These are phyloP conservation scores for Ctenodactylus gundi DNA, from an alignment of 2,113 vertebrate genomes.

Conservation along the genomic window DNA sequence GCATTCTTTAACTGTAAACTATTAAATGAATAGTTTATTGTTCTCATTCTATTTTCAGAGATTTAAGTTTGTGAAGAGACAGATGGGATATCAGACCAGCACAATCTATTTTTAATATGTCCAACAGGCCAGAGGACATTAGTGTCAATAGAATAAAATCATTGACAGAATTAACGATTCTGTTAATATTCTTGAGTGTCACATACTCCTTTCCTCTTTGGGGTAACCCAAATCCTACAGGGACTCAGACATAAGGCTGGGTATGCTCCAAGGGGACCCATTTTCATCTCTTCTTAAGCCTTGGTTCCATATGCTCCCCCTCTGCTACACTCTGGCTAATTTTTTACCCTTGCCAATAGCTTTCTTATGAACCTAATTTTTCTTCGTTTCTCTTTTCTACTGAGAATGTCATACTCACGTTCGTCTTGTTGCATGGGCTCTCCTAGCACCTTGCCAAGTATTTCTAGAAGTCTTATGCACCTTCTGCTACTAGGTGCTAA, in stretches of 20 bases:
- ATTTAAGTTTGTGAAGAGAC: neutral
- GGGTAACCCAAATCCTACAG: neutral
- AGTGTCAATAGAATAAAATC: neutral
- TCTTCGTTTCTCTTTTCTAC: neutral
- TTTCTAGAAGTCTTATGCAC: neutral
- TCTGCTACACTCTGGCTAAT: neutral
- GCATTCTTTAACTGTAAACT: neutral
- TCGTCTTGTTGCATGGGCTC: neutral
- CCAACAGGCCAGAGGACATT: neutral
- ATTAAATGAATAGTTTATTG: neutral
- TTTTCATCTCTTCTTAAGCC: neutral
- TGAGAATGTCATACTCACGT: neutral
- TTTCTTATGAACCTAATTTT: neutral
- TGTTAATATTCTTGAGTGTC: accelerated
- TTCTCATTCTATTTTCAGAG: neutral
- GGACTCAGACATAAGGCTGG: neutral
- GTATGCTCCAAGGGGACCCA: accelerated
- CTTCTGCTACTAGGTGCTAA: too few species aligned
- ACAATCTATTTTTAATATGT: neutral
- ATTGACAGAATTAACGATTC: neutral
- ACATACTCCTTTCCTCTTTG: neutral
- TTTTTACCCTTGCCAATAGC: neutral
- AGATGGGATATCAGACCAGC: neutral
- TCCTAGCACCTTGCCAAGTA: neutral
- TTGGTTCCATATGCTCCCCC: neutral